phyloP scores from a whole-genome alignment of 2,797 vertebrate genomes.

The Gymnoscopelus microlampas region DNA sequence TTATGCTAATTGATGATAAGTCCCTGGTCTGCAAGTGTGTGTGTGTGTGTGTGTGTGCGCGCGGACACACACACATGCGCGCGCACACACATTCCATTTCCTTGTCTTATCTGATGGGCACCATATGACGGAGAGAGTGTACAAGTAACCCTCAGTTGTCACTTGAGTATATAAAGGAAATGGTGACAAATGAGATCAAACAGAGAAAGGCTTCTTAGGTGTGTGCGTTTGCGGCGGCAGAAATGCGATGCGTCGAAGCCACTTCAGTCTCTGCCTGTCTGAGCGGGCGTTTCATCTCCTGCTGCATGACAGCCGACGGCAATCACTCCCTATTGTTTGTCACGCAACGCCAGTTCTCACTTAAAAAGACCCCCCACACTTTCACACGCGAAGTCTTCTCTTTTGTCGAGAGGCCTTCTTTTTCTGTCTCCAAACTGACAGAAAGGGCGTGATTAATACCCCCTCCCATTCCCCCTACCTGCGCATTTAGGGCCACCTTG shows the following conservation, averaged over 20 bases:
- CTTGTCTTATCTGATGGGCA: slow-evolving; percentile 2
- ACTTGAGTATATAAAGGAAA: slow-evolving; percentile 31
- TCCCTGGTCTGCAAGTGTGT: neutral
- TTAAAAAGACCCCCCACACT: slow-evolving; percentile 31
- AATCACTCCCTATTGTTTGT: slow-evolving; percentile 58
- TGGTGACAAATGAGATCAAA: slow-evolving; percentile 53
- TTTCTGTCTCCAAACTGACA: slow-evolving; percentile 51
- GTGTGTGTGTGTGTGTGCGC: too few species aligned
- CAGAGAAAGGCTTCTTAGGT: slow-evolving; percentile 39
- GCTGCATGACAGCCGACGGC: slow-evolving; percentile 64
- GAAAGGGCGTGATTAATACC: slow-evolving; percentile 43
- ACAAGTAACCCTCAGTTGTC: slow-evolving; percentile 22
- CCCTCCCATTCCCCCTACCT: slow-evolving; percentile 37
- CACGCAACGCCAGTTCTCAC: slow-evolving; percentile 52
- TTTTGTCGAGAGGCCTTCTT: slow-evolving; percentile 39
- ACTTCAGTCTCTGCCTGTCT: slow-evolving; percentile 14
- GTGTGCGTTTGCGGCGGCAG: slow-evolving; percentile 27
- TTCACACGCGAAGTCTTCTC: slow-evolving; percentile 57
- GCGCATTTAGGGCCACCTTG: slow-evolving; percentile 46
- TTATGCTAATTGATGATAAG: slow-evolving; percentile 45
- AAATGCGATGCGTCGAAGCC: slow-evolving; percentile 38
- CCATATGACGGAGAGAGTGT: slow-evolving; percentile 13
- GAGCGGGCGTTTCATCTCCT: slow-evolving; percentile 59
- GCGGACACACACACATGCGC: slow-evolving; percentile 16
- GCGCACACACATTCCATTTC: slow-evolving; percentile 1